A percentile compares a stretch with the other conserved stretches of the same genome.
phyloP scores from a whole-genome alignment of 2,888 invertebrate genomes.

The Latrodectus hesperus region DNA sequence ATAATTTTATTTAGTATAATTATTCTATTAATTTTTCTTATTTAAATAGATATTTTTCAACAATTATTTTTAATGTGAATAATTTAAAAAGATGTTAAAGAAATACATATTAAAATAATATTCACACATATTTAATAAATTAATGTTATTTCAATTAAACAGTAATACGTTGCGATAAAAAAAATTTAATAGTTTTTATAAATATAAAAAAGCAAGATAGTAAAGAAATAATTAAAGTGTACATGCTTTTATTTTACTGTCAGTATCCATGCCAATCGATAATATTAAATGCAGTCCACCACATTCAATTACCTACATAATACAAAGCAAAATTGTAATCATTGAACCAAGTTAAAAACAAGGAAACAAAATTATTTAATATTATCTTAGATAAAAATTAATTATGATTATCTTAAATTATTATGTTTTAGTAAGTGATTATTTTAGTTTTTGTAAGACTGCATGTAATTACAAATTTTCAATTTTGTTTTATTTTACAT shows the following conservation, averaged over 20 bases:
- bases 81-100: neutral
- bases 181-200: neutral
- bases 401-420: no score
- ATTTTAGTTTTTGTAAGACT: no score
- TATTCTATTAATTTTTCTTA: no score
- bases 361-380: no score
- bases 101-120: neutral
- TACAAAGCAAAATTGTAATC: neutral
- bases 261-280: slow-evolving; percentile 36
- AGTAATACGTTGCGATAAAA: neutral
- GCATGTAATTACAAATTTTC: no score
- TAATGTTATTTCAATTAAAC: neutral
- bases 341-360: no score
- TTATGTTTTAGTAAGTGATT: no score
- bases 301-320: slow-evolving; percentile 56
- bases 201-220: neutral
- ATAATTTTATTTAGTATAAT: no score
- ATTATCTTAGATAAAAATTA: no score
- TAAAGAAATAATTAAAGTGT: neutral
- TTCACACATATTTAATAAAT: neutral
- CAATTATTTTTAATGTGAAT: neutral
- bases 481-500: no score
- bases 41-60: no score
- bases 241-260: slow-evolving; percentile 42
- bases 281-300: slow-evolving; percentile 56